Base-by-base conservation (phyloP, 2,888 invertebrate genomes). In the Microctonus aethiopoides region DNA sequence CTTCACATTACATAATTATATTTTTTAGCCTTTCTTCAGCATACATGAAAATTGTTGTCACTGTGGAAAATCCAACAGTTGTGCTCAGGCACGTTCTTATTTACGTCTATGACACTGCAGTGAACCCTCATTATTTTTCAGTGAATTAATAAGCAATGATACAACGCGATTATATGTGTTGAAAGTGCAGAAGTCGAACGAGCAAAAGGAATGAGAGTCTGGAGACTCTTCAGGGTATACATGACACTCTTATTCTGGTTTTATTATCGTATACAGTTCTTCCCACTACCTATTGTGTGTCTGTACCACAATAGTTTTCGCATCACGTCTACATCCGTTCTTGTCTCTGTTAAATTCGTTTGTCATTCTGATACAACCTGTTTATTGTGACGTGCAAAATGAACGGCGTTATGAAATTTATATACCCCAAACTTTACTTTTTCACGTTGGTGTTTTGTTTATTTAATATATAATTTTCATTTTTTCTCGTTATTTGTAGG, bases 141-240 rank as follows among this genome's bases (percentile, higher is more conserved):
- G 16, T 46, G 67, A 41, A 71, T 73, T 74, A 72, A 74, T 71
- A 67, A 39, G 69, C 71, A 67, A 71, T 63, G 68, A 66, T 70
- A 71, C 61, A 36, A 57, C 57, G 32, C 63, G 46, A 7, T 16
- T 46, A 46, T 16, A n/a, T n/a, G n/a, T n/a, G 46, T 54, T 29
- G 41, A 56, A 39, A 65, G 32, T 36, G 65, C n/a, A n/a, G n/a
- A 22, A 29, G 34, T 16, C 54, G 10, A 13, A 5, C 36, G 36
- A 56, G 51, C 52, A 34, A 52, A 61, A 34, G 34, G 64, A 41
- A 61, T 61, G 61, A 41, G 61, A 26, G 61, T 24, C 26, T 9
- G 41, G 56, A 56, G 56, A 34, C 54, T 65, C 65, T 65, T 65
- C 39, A 54, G 24, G 39, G n/a, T n/a, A 46, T 65, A 56, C 54